These are phyloP conservation scores for Oreortyx pictus DNA, from an alignment of 2,797 vertebrate species.

Conservation along the genomic window DNA sequence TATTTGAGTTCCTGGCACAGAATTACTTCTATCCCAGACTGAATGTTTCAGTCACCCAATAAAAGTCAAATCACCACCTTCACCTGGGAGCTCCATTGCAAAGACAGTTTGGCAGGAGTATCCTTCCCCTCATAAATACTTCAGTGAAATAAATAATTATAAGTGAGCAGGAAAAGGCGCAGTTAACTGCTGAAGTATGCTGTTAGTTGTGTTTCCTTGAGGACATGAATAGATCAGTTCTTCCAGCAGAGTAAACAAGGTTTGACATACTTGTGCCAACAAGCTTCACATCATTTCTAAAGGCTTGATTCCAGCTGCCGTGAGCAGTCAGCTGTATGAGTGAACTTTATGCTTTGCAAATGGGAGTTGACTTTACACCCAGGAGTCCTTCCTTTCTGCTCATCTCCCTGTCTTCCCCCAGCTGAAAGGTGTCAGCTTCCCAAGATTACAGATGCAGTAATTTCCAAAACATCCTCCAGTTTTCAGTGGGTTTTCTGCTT, in stretches of 20 bases:
- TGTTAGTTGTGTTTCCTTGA: background rate
- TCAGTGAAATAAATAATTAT: background rate
- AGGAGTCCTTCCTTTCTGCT: background rate
- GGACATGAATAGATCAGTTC: background rate
- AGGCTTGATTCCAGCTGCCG: background rate
- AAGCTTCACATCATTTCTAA: background rate
- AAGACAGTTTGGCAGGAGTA: background rate
- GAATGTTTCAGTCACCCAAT: background rate
- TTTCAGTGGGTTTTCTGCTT: background rate
- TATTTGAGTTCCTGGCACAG: background rate
- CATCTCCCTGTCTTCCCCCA: background rate
- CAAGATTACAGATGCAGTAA: background rate
- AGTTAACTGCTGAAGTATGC: background rate
- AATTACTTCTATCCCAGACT: background rate
- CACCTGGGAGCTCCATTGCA: background rate
- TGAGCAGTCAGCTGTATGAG: rapidly evolving
- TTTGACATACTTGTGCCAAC: background rate
- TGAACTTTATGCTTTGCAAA: background rate
- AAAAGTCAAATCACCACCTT: background rate
- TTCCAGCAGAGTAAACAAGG: background rate
- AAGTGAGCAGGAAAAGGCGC: background rate
- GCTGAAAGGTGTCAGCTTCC: background rate
- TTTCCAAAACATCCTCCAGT: background rate
- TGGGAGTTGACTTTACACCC: background rate
- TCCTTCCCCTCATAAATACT: background rate